These are phyloP conservation scores for Acropternis orthonyx DNA, from an alignment of 2,797 vertebrate species.

Conservation along the genomic window DNA sequence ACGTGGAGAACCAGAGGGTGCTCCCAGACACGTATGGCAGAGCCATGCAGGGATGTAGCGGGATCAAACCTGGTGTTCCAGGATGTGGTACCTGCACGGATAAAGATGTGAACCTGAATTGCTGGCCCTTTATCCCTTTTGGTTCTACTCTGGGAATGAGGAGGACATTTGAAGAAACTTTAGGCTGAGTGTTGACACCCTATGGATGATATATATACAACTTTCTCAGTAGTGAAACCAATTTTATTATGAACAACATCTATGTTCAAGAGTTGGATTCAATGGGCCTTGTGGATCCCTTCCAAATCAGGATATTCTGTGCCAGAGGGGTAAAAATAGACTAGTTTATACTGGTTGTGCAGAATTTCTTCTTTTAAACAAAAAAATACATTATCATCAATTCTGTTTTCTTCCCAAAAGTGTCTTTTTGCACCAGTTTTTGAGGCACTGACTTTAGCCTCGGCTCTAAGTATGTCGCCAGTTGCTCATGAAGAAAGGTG, in stretches of 20 bases:
- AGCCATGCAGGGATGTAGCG: neutral
- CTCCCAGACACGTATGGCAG: neutral
- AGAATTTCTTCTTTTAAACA: neutral
- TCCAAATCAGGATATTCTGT: neutral
- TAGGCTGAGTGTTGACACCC: neutral
- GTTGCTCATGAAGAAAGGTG: neutral
- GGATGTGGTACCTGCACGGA: neutral
- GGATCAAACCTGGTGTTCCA: neutral
- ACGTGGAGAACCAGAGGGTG: neutral
- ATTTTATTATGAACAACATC: neutral
- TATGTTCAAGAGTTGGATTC: neutral
- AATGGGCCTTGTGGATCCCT: neutral
- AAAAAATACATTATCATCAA: neutral
- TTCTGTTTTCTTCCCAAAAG: neutral
- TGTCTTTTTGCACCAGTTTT: neutral
- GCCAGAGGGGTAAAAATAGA: neutral
- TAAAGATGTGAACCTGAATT: neutral
- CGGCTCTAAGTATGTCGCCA: accelerated
- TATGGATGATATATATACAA: neutral
- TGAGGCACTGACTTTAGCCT: neutral
- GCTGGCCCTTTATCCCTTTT: neutral
- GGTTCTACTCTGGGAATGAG: neutral
- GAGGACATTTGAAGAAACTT: neutral
- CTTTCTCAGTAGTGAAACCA: neutral
- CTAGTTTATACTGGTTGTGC: neutral